Conservation (phyloP, 1,140 invertebrate genomes). For the Nephotettix cincticeps region DNA sequence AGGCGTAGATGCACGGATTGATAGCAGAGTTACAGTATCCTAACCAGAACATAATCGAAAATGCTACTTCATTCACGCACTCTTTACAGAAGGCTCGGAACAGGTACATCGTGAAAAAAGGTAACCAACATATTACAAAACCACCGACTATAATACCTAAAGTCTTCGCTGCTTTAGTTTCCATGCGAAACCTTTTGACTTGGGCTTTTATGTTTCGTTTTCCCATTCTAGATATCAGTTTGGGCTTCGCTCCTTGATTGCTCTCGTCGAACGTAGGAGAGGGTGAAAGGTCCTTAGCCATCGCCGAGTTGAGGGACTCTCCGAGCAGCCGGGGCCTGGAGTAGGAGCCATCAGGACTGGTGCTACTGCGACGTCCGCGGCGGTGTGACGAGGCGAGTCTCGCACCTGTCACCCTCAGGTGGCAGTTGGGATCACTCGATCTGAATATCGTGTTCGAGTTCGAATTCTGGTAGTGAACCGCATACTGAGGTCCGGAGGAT, state of each 20-base stretch:
- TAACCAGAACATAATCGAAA: conserved; percentile 94
- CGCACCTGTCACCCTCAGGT: conserved; percentile 48
- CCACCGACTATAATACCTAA: conserved; percentile 91
- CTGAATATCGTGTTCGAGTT: conserved; percentile 46
- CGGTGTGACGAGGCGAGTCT: conserved; percentile 38
- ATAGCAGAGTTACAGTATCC: conserved; percentile 96
- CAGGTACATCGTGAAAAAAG: conserved; percentile 93
- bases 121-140: conserved; percentile 92
- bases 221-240: conserved; percentile 71
- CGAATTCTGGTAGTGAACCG: conserved; percentile 59
- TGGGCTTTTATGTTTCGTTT: conserved; percentile 83
- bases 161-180: conserved; percentile 93
- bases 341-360: conserved; percentile 45
- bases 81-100: conserved; percentile 77
- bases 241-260: conserved; percentile 56
- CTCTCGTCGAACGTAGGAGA: conserved; percentile 50
- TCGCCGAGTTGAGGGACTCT: conserved; percentile 32
- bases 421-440: conserved; percentile 43
- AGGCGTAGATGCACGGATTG: conserved; percentile 89
- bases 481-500: conserved; percentile 48
- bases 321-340: conserved; percentile 32
- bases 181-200: conserved; percentile 83
- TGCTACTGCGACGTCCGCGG: conserved; percentile 40
- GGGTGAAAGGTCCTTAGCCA: conserved; percentile 41
- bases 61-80: conserved; percentile 77